phyloP scores from a whole-genome alignment of 2,113 vertebrate species.

The Corydoras sp. region DNA sequence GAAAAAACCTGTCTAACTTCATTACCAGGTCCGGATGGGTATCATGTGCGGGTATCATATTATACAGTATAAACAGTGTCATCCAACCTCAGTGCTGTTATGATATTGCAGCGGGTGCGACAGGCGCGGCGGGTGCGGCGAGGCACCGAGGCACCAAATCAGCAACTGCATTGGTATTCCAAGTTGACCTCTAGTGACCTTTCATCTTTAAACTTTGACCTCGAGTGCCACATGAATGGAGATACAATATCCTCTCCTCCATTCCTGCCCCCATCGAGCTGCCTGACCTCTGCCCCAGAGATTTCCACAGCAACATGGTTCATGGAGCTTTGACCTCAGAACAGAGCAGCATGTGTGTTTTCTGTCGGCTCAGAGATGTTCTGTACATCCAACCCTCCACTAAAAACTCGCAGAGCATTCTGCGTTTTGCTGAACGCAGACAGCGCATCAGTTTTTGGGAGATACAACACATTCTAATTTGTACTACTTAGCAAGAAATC shows the following conservation, averaged over 20 bases:
- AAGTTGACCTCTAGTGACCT: constrained; percentile 58
- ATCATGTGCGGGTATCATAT: too few species aligned
- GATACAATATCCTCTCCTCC: constrained; percentile 68
- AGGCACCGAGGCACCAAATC: constrained; percentile 35
- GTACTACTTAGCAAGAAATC: too few species aligned
- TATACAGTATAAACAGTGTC: too few species aligned
- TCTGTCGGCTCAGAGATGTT: constrained; percentile 18
- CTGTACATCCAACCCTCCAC: constrained; percentile 12
- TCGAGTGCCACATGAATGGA: constrained; percentile 65
- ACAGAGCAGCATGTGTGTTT: constrained; percentile 44
- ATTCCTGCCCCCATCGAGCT: constrained; percentile 49
- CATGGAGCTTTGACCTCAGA: constrained; percentile 59
- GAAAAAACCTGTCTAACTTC: too few species aligned
- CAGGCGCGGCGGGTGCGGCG: constrained; percentile 19
- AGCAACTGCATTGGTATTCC: constrained; percentile 55
- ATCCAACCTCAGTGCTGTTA: too few species aligned
- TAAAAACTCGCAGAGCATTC: background rate
- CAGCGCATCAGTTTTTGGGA: too few species aligned
- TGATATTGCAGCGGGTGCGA: too few species aligned
- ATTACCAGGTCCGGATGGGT: too few species aligned
- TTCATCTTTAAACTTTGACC: constrained; percentile 66
- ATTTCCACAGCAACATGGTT: constrained; percentile 63
- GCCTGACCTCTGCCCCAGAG: constrained; percentile 59
- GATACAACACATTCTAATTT: too few species aligned
- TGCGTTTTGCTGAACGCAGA: background rate